phyloP scores from a whole-genome alignment of 2,888 invertebrate species.

The Fragum whitleyi region DNA sequence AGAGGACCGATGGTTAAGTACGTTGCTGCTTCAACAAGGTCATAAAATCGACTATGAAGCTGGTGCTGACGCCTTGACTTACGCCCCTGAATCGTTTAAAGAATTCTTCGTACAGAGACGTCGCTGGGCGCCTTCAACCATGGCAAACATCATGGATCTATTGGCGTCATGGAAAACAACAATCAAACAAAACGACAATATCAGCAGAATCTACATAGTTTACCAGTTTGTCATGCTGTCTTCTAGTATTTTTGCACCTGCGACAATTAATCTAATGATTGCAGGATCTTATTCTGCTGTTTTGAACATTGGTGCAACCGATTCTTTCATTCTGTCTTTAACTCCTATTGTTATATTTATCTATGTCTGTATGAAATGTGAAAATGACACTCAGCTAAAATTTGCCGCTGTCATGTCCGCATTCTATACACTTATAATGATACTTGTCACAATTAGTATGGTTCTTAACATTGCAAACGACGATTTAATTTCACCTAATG shows the following conservation, averaged over 20 bases:
- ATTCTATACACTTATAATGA: conserved; percentile 98
- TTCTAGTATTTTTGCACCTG: conserved; percentile 73
- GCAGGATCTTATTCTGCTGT: conserved; percentile 99
- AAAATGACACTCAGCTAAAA: conserved; percentile 93
- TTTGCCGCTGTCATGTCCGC: conserved; percentile 87
- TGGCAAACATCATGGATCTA: conserved; percentile 81
- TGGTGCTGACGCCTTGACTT: conserved; percentile 80
- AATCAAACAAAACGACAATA: conserved; percentile 77
- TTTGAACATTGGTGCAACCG: conserved; percentile 98
- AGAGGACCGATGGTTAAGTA: conserved; percentile 82
- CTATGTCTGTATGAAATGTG: conserved; percentile 96
- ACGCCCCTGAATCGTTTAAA: conserved; percentile 79
- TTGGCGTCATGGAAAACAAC: conserved; percentile 72
- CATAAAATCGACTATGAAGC: conserved; percentile 82
- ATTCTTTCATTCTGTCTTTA: conserved; percentile 96
- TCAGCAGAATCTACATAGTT: conserved; percentile 74
- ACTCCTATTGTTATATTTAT: conserved; percentile 96
- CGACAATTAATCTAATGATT: conserved; percentile 88
- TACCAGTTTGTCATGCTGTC: conserved; percentile 76
- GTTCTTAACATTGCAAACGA: conserved; percentile 98
- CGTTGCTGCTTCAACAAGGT: conserved; percentile 79
- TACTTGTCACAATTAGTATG: conserved; percentile 99
- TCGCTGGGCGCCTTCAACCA: conserved; percentile 82
- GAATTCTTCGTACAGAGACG: conserved; percentile 82
- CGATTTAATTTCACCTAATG: conserved; percentile 86